Base-by-base conservation (phyloP, 2,888 invertebrate species). In the Pristionchus fissidentatus region DNA sequence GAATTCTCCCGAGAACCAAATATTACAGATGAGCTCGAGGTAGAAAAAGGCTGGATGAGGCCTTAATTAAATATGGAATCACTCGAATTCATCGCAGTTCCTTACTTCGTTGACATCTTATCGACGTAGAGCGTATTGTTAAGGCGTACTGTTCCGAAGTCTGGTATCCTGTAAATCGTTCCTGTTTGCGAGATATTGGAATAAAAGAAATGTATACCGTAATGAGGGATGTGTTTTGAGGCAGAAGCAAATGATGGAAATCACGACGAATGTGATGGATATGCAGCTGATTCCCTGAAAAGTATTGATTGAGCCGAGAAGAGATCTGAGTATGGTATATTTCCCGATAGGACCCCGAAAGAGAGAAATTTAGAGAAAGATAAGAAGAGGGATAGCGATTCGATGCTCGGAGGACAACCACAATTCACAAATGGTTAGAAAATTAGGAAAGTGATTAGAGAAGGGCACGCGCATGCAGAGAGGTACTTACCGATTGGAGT, bases 171-270 rank as follows among this genome's bases (percentile, higher is more conserved):
- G 62, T 77, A 75, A 22, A 41, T 26, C n/a, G 49, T 10, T 49
- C 19, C 15, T 32, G 29, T 19, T n/a, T 43, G 5, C 43, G 13
- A 57, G 4, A 26, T 5, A 57, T n/a, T 26, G 57, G n/a, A n/a
- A 49, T 19, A 29, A 26, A n/a, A 52, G 19, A n/a, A 52, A n/a
- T 35, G 32, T 10, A 8, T 57, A 79, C 92, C 97, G 95, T 96
- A 97, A 97, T 93, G 96, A 97, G 88, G 98, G 96, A 93, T 97
- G 96, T 0, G 97, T 97, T 94, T 97, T 97, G 93, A 97, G 94
- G 93, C 97, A 97, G 94, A 97, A 97, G 88, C 96, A 96, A 90
- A 97, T 95, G 89, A 97, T 97, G 92, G 97, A 97, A 89, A 97
- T 95, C 94, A 96, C 96, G 93, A 97, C 97, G 95, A 97, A 97